phyloP scores from a whole-genome alignment of 2,888 invertebrate species.

The Orchestes rusci region DNA sequence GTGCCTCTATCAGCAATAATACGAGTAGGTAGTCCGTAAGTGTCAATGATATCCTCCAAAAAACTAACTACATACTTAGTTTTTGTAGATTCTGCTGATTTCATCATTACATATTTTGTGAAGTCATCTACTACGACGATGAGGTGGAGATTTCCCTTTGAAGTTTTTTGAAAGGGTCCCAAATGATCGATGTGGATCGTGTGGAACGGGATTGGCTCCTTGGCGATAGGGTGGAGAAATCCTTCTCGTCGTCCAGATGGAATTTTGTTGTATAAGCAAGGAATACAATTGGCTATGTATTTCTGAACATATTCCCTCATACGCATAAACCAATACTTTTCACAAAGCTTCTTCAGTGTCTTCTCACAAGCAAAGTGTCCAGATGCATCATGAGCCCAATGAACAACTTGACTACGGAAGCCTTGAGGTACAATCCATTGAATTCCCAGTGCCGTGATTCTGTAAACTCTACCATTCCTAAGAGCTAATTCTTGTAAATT shows the following conservation, averaged over 20 bases:
- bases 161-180: neutral
- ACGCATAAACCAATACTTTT: neutral
- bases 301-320: neutral
- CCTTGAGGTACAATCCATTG: neutral
- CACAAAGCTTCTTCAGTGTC: neutral
- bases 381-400: neutral
- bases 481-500: neutral
- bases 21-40: neutral
- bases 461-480: no score
- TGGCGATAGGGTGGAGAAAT: neutral
- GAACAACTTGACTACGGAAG: neutral
- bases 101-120: neutral
- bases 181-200: neutral
- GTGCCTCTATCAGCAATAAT: no score
- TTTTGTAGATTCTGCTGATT: neutral
- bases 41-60: neutral
- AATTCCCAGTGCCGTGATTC: neutral
- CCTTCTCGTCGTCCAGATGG: neutral
- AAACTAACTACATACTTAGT: neutral
- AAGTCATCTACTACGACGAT: neutral
- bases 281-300: neutral
- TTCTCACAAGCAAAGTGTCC: neutral
- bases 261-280: neutral
- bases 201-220: neutral
- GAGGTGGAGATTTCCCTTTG: no score